A percentile compares a stretch with the other conserved stretches of the same genome.
Conservation (phyloP, 2,113 vertebrate species). For the Phycodurus eques region DNA sequence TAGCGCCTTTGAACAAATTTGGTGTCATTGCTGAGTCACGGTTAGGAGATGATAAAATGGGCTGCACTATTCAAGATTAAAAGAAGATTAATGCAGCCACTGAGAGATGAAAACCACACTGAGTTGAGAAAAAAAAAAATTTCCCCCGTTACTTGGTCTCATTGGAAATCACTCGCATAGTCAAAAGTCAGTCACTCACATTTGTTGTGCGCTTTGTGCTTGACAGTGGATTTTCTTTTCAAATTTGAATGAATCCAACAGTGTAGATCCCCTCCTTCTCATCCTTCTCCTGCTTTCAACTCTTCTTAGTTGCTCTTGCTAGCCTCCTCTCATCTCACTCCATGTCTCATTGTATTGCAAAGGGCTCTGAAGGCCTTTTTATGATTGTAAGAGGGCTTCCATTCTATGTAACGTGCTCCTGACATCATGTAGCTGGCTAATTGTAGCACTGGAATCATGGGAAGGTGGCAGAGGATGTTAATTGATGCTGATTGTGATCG, state of each 20-base stretch:
- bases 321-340: constrained; percentile 37
- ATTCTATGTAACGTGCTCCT: constrained; percentile 35
- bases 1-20: constrained; percentile 18
- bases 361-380: constrained; percentile 55
- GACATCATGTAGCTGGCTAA: constrained; percentile 60
- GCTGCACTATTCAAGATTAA: constrained; percentile 30
- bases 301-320: constrained; percentile 49
- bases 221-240: constrained; percentile 49
- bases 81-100: not conserved
- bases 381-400: constrained; percentile 47
- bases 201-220: constrained; percentile 40
- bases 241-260: constrained; percentile 49
- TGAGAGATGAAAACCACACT: constrained; percentile 10
- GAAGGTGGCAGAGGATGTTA: constrained; percentile 57
- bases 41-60: constrained; percentile 34
- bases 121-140: too few relatives aligned
- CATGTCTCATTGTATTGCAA: constrained; percentile 42
- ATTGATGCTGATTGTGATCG: constrained; percentile 66
- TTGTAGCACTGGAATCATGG: constrained; percentile 52
- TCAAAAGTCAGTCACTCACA: constrained; percentile 43
- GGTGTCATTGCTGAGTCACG: constrained; percentile 19
- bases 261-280: constrained; percentile 50
- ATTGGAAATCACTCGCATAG: constrained; percentile 48
- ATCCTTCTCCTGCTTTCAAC: constrained; percentile 58
- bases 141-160: constrained; percentile 19